These are phyloP conservation scores for Caenorhabditis latens DNA, from an alignment of 1,140 invertebrate species.

Conservation along the genomic window DNA sequence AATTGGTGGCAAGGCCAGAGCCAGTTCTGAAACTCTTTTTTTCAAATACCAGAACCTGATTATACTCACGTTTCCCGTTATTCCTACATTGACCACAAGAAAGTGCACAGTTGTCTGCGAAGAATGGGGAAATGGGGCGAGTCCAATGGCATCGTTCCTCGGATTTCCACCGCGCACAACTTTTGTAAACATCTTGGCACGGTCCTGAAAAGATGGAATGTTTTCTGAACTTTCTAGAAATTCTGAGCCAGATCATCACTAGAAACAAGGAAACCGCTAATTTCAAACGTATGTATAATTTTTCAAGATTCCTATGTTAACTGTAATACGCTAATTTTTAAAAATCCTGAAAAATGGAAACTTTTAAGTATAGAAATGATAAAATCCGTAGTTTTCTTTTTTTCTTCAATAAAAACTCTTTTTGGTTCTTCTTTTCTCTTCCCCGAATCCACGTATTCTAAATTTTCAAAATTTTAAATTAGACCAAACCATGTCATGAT, in stretches of 20 bases:
- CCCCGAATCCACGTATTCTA: not conserved
- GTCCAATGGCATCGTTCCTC: constrained; percentile 74
- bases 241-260: not conserved
- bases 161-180: constrained; percentile 70
- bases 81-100: constrained; percentile 70
- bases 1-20: constrained; percentile 70
- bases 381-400: too few species aligned
- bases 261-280: not conserved
- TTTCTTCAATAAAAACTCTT: too few species aligned
- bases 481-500: not conserved
- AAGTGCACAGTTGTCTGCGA: constrained; percentile 73
- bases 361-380: too few species aligned
- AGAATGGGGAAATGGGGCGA: constrained; percentile 71
- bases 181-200: constrained; percentile 75
- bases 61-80: constrained; percentile 64
- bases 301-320: too few species aligned
- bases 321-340: too few species aligned
- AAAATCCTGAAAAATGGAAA: too few species aligned
- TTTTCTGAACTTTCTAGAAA: not conserved
- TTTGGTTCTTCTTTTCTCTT: not conserved
- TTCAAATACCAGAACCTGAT: not conserved
- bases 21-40: constrained; percentile 62
- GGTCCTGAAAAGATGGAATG: constrained; percentile 67
- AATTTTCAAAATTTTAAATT: too few species aligned
- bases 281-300: too few species aligned